A percentile compares a stretch with the other conserved stretches of the same genome.
Conservation (phyloP, 2,797 vertebrate species). For the Propithecus deckenii region DNA sequence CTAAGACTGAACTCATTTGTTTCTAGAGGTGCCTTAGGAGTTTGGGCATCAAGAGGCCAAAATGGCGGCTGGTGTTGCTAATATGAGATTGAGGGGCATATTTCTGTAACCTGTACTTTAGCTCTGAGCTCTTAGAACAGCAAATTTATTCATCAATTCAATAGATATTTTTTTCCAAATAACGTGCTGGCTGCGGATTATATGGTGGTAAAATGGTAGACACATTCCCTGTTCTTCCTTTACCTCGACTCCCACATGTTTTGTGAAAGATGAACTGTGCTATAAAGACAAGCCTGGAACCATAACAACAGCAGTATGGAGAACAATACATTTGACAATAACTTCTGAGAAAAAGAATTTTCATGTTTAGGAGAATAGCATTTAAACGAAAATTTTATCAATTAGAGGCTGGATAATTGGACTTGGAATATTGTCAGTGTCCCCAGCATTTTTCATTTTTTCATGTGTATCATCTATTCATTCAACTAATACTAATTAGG, state of each 20-base stretch:
- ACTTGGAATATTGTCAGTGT: slow-evolving; percentile 74
- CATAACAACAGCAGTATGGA: background rate
- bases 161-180: background rate
- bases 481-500: background rate
- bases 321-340: background rate
- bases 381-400: background rate
- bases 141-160: background rate
- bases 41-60: background rate
- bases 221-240: background rate
- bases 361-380: background rate
- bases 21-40: background rate
- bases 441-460: slow-evolving; percentile 77
- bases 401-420: background rate
- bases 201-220: background rate
- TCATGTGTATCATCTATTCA: background rate
- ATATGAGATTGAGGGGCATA: background rate
- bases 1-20: background rate
- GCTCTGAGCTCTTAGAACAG: background rate
- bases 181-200: background rate
- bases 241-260: background rate
- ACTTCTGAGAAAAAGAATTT: background rate
- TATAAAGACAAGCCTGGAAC: background rate
- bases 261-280: background rate
- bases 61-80: background rate
- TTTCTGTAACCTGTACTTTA: background rate